phyloP scores from a whole-genome alignment of 2,113 vertebrate genomes.

The Montifringilla adamsi region DNA sequence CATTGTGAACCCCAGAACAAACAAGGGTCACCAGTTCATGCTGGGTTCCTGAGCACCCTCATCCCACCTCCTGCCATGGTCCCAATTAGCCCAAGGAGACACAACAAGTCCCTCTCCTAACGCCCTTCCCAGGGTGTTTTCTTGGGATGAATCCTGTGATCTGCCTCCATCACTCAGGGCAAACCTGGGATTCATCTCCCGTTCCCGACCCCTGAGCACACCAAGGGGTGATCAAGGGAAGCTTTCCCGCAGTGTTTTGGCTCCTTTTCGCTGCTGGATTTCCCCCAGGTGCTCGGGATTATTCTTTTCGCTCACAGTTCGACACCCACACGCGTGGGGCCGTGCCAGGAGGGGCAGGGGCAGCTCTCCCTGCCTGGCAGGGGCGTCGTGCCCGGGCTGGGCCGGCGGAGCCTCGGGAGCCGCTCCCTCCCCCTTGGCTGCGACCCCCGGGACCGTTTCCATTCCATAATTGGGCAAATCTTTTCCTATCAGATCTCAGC shows the following conservation, averaged over 20 bases:
- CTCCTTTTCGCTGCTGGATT: not conserved
- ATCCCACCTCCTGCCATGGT: not conserved
- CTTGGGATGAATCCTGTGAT: not conserved
- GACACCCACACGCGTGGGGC: not conserved
- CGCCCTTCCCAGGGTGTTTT: not conserved
- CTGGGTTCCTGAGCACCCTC: not conserved
- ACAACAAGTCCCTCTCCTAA: not conserved
- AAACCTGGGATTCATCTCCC: not conserved
- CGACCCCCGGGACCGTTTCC: not conserved
- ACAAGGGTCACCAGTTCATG: fast-evolving
- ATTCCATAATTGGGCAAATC: conserved; percentile 52
- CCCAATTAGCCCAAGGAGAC: not conserved
- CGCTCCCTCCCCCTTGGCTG: conserved; percentile 16
- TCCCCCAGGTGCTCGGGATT: not conserved
- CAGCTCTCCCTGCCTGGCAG: not conserved
- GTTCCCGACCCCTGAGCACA: not conserved
- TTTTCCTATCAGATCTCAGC: conserved; percentile 46
- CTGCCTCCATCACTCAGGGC: not conserved
- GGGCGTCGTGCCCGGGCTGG: not conserved
- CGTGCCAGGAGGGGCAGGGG: not conserved
- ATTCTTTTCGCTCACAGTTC: not conserved
- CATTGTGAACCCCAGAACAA: fast-evolving
- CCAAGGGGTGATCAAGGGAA: not conserved
- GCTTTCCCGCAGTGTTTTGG: not conserved
- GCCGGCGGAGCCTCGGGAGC: not conserved